phyloP scores from a whole-genome alignment of 1,140 invertebrate species.

The Macrotrachela quadricornifera region DNA sequence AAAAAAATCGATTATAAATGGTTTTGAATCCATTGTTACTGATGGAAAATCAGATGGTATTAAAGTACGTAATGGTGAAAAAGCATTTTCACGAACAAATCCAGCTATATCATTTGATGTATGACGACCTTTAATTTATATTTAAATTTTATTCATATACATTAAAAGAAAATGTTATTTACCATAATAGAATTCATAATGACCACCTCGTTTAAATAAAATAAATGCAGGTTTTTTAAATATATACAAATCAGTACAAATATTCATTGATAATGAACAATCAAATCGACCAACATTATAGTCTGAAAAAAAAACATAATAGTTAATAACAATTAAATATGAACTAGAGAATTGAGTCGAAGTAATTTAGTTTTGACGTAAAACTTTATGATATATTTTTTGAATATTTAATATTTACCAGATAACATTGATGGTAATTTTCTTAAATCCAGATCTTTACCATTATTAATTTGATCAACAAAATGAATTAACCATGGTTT shows the following conservation, averaged over 20 bases:
- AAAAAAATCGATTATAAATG: slow-evolving; percentile 57
- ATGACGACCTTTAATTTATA: slow-evolving; percentile 33
- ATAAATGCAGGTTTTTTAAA: slow-evolving; percentile 45
- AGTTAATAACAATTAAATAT: no score
- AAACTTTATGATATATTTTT: no score
- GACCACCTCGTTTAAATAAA: slow-evolving; percentile 37
- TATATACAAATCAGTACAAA: slow-evolving; percentile 36
- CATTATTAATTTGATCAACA: slow-evolving; percentile 24
- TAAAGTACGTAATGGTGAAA: slow-evolving; percentile 40
- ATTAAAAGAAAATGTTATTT: neutral
- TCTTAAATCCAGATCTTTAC: slow-evolving; percentile 33
- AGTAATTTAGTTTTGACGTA: no score
- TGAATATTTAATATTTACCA: no score
- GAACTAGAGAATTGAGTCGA: no score
- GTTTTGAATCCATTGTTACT: slow-evolving; percentile 25
- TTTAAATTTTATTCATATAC: slow-evolving; percentile 1
- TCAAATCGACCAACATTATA: slow-evolving; percentile 37
- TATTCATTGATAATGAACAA: slow-evolving; percentile 34
- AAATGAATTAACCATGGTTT: slow-evolving; percentile 44
- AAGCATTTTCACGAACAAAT: slow-evolving; percentile 44
- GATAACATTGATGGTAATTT: slow-evolving; percentile 30
- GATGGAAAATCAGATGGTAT: slow-evolving; percentile 35
- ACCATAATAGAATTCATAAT: slow-evolving; percentile 6
- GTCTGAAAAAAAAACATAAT: neutral
- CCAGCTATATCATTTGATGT: slow-evolving; percentile 42